Base-by-base conservation (phyloP, 2,888 invertebrate genomes). In the Gryllus longicercus region DNA sequence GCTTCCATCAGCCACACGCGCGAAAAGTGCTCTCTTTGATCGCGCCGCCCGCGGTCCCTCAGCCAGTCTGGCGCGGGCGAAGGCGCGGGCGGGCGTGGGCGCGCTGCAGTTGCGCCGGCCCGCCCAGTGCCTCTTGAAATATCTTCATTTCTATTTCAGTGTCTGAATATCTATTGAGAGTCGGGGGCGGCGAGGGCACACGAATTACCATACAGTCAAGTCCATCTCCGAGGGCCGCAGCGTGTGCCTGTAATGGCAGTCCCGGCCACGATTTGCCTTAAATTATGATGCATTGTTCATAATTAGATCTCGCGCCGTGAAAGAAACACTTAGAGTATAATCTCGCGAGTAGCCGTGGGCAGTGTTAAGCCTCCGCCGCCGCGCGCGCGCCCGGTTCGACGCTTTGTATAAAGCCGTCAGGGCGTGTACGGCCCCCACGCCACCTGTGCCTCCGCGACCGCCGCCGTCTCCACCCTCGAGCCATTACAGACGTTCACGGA, bases 201-300 rank as follows among this genome's bases (percentile, higher is more conserved):
- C 63, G 63, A n/a, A 63, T 63, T 63, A 63, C 63, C 63, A 63
- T 63, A 63, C 63, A 63, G 63, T n/a, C 63, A 14, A n/a, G 63
- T 63, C n/a, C 63, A 63, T 63, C 63, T 63, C 63, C n/a, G 63
- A n/a, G n/a, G n/a, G 16, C 63, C 63, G 14, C 14, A 14, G 16
- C 14, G 16, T n/a, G 14, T n/a, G 63, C 63, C n/a, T n/a, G 63
- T n/a, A 18, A 14, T 63, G 63, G 63, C 63, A 63, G 63, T n/a
- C n/a, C 16, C 4, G 8, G 51, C 77, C 21, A 63, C 51, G 63
- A 63, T 51, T 21, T 51, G 51, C 21, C 78, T 21, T 51, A 78
- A 78, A 78, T 78, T 78, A 78, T 78, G 78, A 78, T 51, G 78
- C 78, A 78, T 78, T 78, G 78, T 78, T 78, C 78, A 16, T 78